phyloP scores from a whole-genome alignment of 1,140 invertebrate species.

The Drosophila guanche region DNA sequence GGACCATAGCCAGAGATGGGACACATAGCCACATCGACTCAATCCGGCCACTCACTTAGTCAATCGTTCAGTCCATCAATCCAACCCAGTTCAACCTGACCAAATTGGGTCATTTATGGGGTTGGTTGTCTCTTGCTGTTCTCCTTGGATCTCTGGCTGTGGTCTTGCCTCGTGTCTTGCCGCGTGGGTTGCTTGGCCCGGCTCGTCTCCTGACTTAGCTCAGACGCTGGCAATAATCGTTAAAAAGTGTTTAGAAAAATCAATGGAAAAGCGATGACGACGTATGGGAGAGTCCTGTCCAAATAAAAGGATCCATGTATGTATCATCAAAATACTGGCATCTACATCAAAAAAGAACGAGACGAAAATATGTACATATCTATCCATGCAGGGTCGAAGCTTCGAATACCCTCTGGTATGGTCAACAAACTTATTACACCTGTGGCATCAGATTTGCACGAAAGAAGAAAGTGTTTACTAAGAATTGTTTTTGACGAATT shows the following conservation, averaged over 20 bases:
- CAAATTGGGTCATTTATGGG: slow-evolving; percentile 79
- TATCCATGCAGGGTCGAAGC: not conserved
- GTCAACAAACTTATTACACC: too few species aligned
- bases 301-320: slow-evolving; percentile 47
- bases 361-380: not conserved
- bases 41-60: slow-evolving; percentile 20
- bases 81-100: slow-evolving; percentile 59
- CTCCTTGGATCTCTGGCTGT: not conserved
- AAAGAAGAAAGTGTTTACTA: too few species aligned
- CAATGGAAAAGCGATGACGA: slow-evolving; percentile 70
- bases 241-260: slow-evolving; percentile 76
- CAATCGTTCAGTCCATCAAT: slow-evolving; percentile 14
- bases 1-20: slow-evolving; percentile 19
- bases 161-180: slow-evolving; percentile 9
- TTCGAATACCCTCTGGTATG: not conserved
- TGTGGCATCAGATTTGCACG: too few species aligned
- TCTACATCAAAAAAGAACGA: not conserved
- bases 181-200: slow-evolving; percentile 44
- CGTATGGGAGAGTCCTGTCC: slow-evolving; percentile 30
- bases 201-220: slow-evolving; percentile 44
- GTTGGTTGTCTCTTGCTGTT: slow-evolving; percentile 54
- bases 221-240: slow-evolving; percentile 73
- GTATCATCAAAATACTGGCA: slow-evolving; percentile 47
- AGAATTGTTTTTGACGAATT: too few species aligned
- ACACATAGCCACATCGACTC: not conserved